Evolutionary conservation across 2,797 vertebrate species (phyloP).

Genomic region (Typhlichthys eigenmanni): DNA sequence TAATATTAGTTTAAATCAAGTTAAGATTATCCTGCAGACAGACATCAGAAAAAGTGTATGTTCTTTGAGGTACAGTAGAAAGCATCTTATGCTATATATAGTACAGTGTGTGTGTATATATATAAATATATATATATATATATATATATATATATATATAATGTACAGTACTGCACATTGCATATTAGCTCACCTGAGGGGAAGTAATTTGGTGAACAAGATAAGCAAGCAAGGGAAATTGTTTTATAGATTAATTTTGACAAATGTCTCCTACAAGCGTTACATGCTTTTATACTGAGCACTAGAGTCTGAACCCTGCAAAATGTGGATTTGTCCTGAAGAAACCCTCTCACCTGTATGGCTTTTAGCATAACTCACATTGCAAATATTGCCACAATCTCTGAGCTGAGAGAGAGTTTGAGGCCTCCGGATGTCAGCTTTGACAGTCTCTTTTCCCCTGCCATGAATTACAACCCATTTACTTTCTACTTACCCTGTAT

Average conservation of each 20-base stretch:
- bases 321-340: constrained; percentile 49
- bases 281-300: constrained; percentile 34
- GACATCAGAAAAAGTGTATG: too few species aligned
- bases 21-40: constrained; percentile 25
- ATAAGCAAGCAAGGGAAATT: neutral
- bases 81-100: too few species aligned
- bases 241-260: constrained; percentile 38
- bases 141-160: too few species aligned
- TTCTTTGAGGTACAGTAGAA: too few species aligned
- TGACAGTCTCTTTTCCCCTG: constrained; percentile 68
- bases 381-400: constrained; percentile 69
- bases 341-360: constrained; percentile 56
- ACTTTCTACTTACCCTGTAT: constrained; percentile 74
- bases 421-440: constrained; percentile 62
- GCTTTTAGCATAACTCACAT: constrained; percentile 70
- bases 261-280: constrained; percentile 31
- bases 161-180: too few species aligned
- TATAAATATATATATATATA: too few species aligned
- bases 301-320: constrained; percentile 27
- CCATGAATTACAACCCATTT: constrained; percentile 70
- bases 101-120: too few species aligned
- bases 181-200: too few species aligned
- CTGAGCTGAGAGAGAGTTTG: constrained; percentile 48
- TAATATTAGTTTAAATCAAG: constrained; percentile 59
- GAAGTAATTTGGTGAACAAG: too few species aligned